Evolutionary conservation across 2,888 invertebrate genomes (phyloP), one percentile per base, ranked within the genome.

Genomic region (Caenorhabditis sinica): DNA sequence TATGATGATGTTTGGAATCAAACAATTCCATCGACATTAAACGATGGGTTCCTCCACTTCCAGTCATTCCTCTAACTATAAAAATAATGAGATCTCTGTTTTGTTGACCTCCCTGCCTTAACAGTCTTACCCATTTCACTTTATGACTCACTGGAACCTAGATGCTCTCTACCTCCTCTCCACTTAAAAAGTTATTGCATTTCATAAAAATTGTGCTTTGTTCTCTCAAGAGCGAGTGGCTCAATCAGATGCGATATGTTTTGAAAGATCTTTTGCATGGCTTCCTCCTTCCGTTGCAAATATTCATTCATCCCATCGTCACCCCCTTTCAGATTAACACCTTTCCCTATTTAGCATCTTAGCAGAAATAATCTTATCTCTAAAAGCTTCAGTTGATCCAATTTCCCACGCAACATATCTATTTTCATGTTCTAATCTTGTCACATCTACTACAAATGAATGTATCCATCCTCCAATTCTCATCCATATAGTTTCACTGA

Each of bases 351-450:
- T 75, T 75, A 75, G 75, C 30, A 30, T 40, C 40, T 40, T 13
- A 40, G 40, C 40, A 40, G 13, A 40, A 40, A 40, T 40, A 51
- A 15, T 56, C 25, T 23, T 28, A 17, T 20, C 65, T 75, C 33
- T 40, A 40, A 40, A 11, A 40, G 40, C 40, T 40, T 40, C 13
- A 11, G 9, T 13, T 40, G 58, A 66, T 75, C 75, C 75, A 20
- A 66, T 68, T 58, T 30, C 43, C 76, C 76, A 76, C 68, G 76
- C 76, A 76, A 60, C 58, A 45, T 60, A 25, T 45, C 76, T 66
- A 68, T 66, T 69, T 61, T 20, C 66, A 66, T 74, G 65, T 65
- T 60, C 28, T 63, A 53, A 61, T 74, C 61, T 40, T 58, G 68
- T 68, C 76, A 76, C 68, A 61, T 51, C 33, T 11, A 76, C 76